phyloP scores from a whole-genome alignment of 2,888 invertebrate genomes.

The Pemphredon lugubris region DNA sequence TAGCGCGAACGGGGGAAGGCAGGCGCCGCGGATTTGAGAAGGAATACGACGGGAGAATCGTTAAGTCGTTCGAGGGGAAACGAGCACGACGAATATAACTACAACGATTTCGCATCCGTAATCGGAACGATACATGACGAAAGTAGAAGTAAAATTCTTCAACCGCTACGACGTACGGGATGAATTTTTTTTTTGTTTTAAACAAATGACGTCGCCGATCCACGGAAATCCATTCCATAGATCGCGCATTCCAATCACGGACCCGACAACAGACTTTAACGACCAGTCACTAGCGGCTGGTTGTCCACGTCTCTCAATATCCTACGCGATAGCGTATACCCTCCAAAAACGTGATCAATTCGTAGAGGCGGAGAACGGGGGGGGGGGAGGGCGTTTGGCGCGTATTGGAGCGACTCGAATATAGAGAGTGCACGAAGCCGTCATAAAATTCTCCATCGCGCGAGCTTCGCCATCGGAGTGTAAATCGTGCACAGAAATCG shows the following conservation, averaged over 20 bases:
- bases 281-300: conserved; percentile 37
- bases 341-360: conserved; percentile 61
- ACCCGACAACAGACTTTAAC: conserved; percentile 52
- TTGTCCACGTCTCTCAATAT: conserved; percentile 52
- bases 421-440: conserved; percentile 53
- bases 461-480: conserved; percentile 47
- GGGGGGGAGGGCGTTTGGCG: conserved; percentile 33
- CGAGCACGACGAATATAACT: too few species aligned
- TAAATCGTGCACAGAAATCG: conserved; percentile 61
- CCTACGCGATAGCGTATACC: conserved; percentile 32
- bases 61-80: too few species aligned
- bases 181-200: conserved; percentile 4
- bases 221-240: conserved; percentile 25
- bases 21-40: neutral
- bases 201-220: conserved; percentile 11
- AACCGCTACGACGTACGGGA: too few species aligned
- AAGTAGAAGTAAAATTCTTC: too few species aligned
- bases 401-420: conserved; percentile 47
- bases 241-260: conserved; percentile 36
- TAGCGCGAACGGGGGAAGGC: conserved; percentile 13
- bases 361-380: too few species aligned
- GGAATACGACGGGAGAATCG: too few species aligned
- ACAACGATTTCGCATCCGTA: too few species aligned
- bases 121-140: too few species aligned
- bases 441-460: conserved; percentile 60